These are phyloP conservation scores for Bostrychus sinensis DNA, from an alignment of 2,113 vertebrate species.

Conservation along the genomic window DNA sequence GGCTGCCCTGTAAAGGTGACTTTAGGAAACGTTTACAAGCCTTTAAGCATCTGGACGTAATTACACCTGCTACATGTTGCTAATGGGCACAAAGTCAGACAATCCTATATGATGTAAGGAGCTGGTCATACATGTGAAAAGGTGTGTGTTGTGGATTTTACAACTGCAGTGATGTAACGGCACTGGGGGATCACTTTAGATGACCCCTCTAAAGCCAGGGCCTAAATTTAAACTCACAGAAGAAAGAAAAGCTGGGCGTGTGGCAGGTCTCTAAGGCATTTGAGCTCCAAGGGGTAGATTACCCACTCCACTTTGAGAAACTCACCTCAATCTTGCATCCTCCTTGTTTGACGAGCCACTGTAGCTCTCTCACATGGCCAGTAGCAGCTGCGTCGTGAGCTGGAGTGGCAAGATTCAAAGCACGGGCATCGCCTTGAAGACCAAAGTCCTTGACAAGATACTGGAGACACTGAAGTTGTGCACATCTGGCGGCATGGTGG, in stretches of 20 bases:
- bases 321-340: conserved; percentile 79
- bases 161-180: conserved; percentile 40
- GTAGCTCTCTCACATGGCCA: conserved; percentile 76
- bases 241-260: conserved; percentile 6
- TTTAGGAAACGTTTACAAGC: conserved; percentile 13
- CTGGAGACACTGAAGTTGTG: conserved; percentile 81
- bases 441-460: conserved; percentile 78
- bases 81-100: conserved; percentile 50
- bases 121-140: conserved; percentile 40
- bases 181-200: conserved; percentile 30
- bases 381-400: conserved; percentile 84
- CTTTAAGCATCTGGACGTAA: conserved; percentile 62
- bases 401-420: conserved; percentile 84
- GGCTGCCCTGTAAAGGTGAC: too few species aligned
- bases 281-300: conserved; percentile 9
- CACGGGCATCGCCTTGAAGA: conserved; percentile 73
- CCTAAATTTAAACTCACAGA: conserved; percentile 7
- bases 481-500: conserved; percentile 83
- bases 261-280: conserved; percentile 19
- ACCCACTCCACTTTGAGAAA: background rate
- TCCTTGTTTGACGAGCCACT: conserved; percentile 72
- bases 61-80: conserved; percentile 60
- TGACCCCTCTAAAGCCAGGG: conserved; percentile 16
- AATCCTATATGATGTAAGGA: conserved; percentile 60
- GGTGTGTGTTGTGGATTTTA: conserved; percentile 35